A percentile compares a stretch with the other conserved stretches of the same genome.
Evolutionary conservation across 2,113 vertebrate species (phyloP).

Genomic region (Sapajus apella): DNA sequence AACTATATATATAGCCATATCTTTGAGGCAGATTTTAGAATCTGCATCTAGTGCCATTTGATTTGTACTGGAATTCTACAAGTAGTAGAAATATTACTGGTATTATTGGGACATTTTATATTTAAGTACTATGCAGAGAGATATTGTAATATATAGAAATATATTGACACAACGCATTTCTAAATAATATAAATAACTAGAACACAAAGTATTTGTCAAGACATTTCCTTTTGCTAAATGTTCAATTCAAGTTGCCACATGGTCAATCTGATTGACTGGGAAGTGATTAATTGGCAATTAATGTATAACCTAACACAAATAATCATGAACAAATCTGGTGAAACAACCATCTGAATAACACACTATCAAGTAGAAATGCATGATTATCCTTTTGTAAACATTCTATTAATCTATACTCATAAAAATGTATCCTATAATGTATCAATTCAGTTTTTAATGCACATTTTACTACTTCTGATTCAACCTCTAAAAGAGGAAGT

Average conservation of each 20-base stretch:
- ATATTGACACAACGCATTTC: not conserved
- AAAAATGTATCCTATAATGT: not conserved
- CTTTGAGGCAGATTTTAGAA: not conserved
- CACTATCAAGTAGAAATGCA: not conserved
- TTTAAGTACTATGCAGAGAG: not conserved
- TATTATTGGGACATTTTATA: not conserved
- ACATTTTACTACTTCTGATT: not conserved
- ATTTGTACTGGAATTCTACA: not conserved
- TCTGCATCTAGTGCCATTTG: not conserved
- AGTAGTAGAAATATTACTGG: not conserved
- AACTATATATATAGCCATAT: not conserved
- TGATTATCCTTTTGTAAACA: not conserved
- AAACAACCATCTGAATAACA: constrained; percentile 16
- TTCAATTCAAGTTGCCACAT: not conserved
- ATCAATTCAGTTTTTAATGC: not conserved
- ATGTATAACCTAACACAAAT: constrained; percentile 5
- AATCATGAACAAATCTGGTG: constrained; percentile 40
- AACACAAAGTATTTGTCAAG: not conserved
- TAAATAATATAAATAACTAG: not conserved
- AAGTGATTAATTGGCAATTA: constrained; percentile 61
- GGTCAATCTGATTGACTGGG: constrained; percentile 28
- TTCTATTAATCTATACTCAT: not conserved
- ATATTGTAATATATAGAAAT: not conserved
- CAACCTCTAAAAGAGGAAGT: not conserved
- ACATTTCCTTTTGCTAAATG: constrained; percentile 41